These are phyloP conservation scores for Heliconius eleuchia DNA, from an alignment of 1,140 invertebrate species.

Conservation along the genomic window DNA sequence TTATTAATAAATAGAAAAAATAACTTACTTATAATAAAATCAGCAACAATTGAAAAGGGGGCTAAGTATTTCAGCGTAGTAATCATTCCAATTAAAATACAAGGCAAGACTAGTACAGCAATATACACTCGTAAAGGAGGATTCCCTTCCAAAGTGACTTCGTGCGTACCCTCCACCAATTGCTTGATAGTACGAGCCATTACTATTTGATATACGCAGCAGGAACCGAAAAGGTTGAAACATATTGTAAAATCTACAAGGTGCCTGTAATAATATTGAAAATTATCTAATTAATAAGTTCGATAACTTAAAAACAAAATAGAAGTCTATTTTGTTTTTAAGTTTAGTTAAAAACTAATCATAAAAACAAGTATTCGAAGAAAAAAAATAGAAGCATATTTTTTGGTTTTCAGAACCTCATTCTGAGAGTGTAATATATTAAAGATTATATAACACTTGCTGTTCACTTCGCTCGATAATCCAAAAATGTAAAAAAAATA, in stretches of 20 bases:
- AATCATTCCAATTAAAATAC: constrained; percentile 51
- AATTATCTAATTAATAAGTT: not conserved
- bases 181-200: constrained; percentile 49
- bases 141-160: constrained; percentile 26
- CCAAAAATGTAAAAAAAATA: too few relatives aligned
- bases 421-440: too few relatives aligned
- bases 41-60: constrained; percentile 49
- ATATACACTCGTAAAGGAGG: constrained; percentile 45
- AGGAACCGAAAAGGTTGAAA: constrained; percentile 47
- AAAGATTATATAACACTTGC: too few relatives aligned
- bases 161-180: constrained; percentile 36
- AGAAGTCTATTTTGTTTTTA: not conserved
- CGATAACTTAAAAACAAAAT: not conserved
- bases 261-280: constrained; percentile 37
- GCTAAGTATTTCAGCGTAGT: constrained; percentile 50
- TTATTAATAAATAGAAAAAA: not conserved
- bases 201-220: constrained; percentile 52
- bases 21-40: constrained; percentile 48
- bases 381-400: too few relatives aligned
- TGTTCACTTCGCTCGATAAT: too few relatives aligned
- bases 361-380: too few relatives aligned
- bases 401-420: too few relatives aligned
- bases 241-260: constrained; percentile 44
- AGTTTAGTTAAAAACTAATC: not conserved
- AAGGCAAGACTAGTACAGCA: constrained; percentile 41